A percentile compares a stretch with the other conserved stretches of the same genome.
Conservation (phyloP, 2,888 invertebrate species). For the Orthosia gracilis region DNA sequence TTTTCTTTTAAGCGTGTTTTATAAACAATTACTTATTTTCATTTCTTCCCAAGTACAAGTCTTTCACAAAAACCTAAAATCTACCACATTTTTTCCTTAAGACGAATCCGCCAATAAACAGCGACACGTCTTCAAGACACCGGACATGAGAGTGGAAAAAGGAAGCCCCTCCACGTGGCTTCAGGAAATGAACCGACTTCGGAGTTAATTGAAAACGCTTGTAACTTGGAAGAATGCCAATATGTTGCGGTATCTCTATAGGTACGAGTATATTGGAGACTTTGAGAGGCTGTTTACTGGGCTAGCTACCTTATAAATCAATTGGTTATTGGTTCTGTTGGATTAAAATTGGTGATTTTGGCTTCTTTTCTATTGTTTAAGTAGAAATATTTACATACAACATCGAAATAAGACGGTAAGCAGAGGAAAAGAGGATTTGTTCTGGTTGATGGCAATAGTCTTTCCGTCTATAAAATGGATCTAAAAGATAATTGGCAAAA, state of each 20-base stretch:
- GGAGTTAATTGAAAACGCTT: slow-evolving; percentile 67
- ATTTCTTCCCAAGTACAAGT: background rate
- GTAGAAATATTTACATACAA: background rate
- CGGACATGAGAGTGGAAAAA: slow-evolving; percentile 63
- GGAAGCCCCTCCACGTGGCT: slow-evolving; percentile 58
- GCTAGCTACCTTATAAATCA: background rate
- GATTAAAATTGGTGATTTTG: background rate
- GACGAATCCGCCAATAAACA: slow-evolving; percentile 42
- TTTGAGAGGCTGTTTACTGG: slow-evolving; percentile 14
- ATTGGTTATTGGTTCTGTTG: background rate
- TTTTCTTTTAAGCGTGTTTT: too few species aligned
- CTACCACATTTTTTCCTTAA: slow-evolving; percentile 15
- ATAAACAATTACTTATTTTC: too few species aligned
- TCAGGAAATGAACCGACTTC: slow-evolving; percentile 64
- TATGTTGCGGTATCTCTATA: slow-evolving; percentile 30
- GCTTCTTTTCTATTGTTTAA: background rate
- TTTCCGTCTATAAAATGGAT: too few species aligned
- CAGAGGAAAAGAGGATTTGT: too few species aligned
- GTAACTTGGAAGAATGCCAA: slow-evolving; percentile 56
- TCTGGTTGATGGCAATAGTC: too few species aligned
- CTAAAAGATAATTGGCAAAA: too few species aligned
- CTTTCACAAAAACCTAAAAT: background rate
- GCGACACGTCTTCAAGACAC: slow-evolving; percentile 50
- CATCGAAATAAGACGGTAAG: too few species aligned
- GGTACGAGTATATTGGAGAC: background rate